Base-by-base conservation (phyloP, 92 coral and sea anemone species). In the Palythoa caribaeorum region DNA sequence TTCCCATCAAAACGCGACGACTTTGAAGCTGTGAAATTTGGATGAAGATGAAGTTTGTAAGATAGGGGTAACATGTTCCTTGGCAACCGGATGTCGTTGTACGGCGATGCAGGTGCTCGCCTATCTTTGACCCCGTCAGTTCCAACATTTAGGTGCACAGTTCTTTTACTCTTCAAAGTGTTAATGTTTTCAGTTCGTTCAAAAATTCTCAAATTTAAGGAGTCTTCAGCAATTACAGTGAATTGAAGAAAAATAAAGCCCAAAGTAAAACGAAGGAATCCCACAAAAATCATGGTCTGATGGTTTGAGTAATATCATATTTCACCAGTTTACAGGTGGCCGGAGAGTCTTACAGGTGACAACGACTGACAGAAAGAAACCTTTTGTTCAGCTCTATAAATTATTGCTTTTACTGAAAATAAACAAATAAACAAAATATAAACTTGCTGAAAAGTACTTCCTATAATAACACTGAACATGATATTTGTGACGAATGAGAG, bases 41-140 rank as follows among this genome's bases (percentile, higher is more conserved):
- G 99, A 52, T 93, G 89, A 9, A 96, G 74, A 40, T 80, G 71
- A 12, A 96, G 65, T 12, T 83, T 92, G 84, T 96, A 96, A 39
- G 88, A 92, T 6, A 90, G 10, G 19, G 99, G 99, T 53, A 84
- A 37, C 35, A 96, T 51, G 72, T 90, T 90, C 40, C 93, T 90
- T 9, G 99, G 99, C 38, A 96, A 83, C 15, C 99, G 94, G 57
- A 96, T 92, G 15, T 85, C 47, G 65, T 90, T 79, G 79, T 93
- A 84, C 16, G 93, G 90, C 36, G 90, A 13, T 13, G 10, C 65
- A 57, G 13, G 15, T 13, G 65, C 4, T 57, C 15, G n/a, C n/a
- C n/a, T 17, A 10, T 57, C 65, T 57, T 57, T 57, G 65, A 13
- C 65, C 12, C n/a, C 65, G 65, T 57, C 16, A 57, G n/a, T 57